Percentiles rank a stretch among this genome's conserved stretches.
phyloP scores from a whole-genome alignment of 2,113 vertebrate genomes.

The Paracanthobrama guichenoti region DNA sequence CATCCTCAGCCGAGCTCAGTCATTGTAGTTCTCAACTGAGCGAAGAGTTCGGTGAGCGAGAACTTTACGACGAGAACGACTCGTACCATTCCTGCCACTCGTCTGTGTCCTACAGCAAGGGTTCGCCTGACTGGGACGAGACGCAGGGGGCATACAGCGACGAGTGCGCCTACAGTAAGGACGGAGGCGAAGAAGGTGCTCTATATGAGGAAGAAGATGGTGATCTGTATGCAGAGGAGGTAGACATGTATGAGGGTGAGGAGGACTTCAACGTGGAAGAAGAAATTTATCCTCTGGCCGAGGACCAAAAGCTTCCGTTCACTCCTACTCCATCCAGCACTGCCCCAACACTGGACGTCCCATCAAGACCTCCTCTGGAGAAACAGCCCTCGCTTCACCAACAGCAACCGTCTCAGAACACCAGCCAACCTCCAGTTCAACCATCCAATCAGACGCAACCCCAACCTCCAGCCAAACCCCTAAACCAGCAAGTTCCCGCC shows the following conservation, averaged over 20 bases:
- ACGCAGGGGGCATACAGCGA: constrained; percentile 83
- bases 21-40: constrained; percentile 95
- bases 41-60: constrained; percentile 88
- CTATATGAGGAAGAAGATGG: constrained; percentile 78
- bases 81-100: constrained; percentile 99
- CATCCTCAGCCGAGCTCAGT: constrained; percentile 91
- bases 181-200: constrained; percentile 83
- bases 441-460: constrained; percentile 59
- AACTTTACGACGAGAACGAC: constrained; percentile 89
- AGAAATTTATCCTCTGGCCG: constrained; percentile 74
- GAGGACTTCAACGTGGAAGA: constrained; percentile 71
- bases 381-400: constrained; percentile 76
- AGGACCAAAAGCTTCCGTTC: constrained; percentile 74
- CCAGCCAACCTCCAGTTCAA: constrained; percentile 60
- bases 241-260: constrained; percentile 74
- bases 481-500: constrained; percentile 49
- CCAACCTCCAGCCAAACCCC: constrained; percentile 53
- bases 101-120: constrained; percentile 92
- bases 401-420: constrained; percentile 62
- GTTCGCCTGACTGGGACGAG: constrained; percentile 90
- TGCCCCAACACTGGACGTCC: constrained; percentile 51
- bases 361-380: constrained; percentile 75
- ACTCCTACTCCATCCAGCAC: constrained; percentile 73
- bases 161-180: constrained; percentile 84
- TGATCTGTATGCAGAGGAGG: constrained; percentile 73